phyloP scores from a whole-genome alignment of 1,140 invertebrate species.

The Apis florea region DNA sequence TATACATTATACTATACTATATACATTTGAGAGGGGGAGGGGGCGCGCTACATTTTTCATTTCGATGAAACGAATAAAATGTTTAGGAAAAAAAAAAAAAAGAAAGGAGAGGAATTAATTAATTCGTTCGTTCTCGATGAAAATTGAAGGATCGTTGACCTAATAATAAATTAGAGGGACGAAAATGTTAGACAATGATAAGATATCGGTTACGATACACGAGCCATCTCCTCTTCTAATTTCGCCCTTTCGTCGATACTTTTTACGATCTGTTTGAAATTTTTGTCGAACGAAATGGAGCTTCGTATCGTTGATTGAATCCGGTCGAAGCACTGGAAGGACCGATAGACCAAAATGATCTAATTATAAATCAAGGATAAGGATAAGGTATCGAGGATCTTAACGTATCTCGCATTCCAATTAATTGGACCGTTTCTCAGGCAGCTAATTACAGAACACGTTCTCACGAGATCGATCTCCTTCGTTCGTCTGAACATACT shows the following conservation, averaged over 20 bases:
- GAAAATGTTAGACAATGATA: neutral
- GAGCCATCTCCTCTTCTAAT: neutral
- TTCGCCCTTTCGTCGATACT: too few species aligned
- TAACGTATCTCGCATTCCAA: neutral
- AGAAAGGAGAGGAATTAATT: neutral
- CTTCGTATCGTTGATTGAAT: neutral
- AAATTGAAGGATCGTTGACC: constrained; percentile 24
- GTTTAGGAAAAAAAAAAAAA: neutral
- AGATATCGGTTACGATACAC: neutral
- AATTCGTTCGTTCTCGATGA: constrained; percentile 26
- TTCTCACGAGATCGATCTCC: neutral
- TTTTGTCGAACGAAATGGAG: neutral
- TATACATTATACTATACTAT: too few species aligned
- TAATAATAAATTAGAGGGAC: neutral
- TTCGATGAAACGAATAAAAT: too few species aligned
- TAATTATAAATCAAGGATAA: neutral
- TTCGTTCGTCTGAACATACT: neutral
- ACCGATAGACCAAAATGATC: neutral
- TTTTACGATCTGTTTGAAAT: too few species aligned
- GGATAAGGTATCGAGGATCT: neutral
- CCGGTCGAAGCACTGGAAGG: too few species aligned
- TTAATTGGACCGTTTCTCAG: neutral
- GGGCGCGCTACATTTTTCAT: too few species aligned
- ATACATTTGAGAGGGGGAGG: too few species aligned
- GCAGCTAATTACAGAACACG: neutral